A percentile compares a stretch with the other conserved stretches of the same genome.
Conservation (phyloP, 2,797 vertebrate genomes). For the Garrulus glandarius region DNA sequence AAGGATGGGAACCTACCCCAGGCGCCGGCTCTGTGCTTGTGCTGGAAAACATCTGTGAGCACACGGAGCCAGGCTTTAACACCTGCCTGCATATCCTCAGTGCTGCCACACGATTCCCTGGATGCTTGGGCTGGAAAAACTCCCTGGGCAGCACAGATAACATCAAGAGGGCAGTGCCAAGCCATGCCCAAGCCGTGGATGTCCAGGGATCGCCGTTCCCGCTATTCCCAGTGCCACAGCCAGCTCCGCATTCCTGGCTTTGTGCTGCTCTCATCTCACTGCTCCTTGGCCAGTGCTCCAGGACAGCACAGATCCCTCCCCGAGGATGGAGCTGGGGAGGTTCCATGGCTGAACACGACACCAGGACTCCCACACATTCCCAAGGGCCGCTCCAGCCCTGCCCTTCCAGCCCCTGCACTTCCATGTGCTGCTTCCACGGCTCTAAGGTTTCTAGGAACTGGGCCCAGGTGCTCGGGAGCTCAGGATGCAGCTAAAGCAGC, state of each 20-base stretch:
- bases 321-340: not conserved
- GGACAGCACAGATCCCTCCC: not conserved
- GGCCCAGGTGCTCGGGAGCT: constrained; percentile 15
- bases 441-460: constrained; percentile 30
- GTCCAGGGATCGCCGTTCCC: not conserved
- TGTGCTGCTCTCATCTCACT: not conserved
- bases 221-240: fast-evolving
- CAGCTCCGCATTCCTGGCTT: not conserved
- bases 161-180: not conserved
- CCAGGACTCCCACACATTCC: constrained; percentile 12
- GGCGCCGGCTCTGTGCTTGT: not conserved
- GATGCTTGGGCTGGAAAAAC: not conserved
- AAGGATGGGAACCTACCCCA: fast-evolving
- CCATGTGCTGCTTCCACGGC: not conserved
- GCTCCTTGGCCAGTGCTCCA: not conserved
- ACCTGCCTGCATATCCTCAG: not conserved
- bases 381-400: not conserved
- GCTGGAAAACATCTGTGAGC: not conserved
- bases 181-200: not conserved
- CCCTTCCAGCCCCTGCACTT: not conserved
- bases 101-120: not conserved
- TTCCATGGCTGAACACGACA: constrained; percentile 22
- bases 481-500: not conserved
- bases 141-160: not conserved
- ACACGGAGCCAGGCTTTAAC: not conserved